A percentile compares a stretch with the other conserved stretches of the same genome.
Conservation (phyloP, 35 echinoderm and acorn worm genomes). For the Eucidaris tribuloides region DNA sequence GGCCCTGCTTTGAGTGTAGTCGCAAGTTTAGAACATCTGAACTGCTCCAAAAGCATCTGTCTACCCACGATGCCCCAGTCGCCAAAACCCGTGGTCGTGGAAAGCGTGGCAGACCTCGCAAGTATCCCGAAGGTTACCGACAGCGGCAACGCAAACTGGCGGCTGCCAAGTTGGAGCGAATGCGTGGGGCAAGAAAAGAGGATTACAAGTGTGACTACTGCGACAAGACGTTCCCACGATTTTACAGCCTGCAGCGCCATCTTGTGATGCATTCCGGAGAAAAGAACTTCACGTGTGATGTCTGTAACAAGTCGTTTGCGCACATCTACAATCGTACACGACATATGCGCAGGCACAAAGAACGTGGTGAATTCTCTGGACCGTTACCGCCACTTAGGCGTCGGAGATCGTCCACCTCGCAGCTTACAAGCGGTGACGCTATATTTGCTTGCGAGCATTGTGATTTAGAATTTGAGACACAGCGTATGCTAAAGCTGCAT, state of each 20-base stretch:
- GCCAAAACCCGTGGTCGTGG: constrained; percentile 35
- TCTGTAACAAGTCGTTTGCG: constrained; percentile 88
- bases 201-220: constrained; percentile 69
- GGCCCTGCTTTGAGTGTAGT: constrained; percentile 96
- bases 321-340: constrained; percentile 84
- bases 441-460: constrained; percentile 54
- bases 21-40: constrained; percentile 91
- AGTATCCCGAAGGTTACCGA: constrained; percentile 73
- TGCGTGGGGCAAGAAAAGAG: constrained; percentile 36
- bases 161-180: constrained; percentile 43
- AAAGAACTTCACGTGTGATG: constrained; percentile 88
- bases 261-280: constrained; percentile 86
- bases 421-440: neutral
- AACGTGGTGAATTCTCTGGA: constrained; percentile 63
- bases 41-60: constrained; percentile 88
- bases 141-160: constrained; percentile 45
- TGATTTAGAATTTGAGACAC: constrained; percentile 66
- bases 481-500: constrained; percentile 52
- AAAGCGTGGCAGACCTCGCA: constrained; percentile 68
- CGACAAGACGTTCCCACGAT: constrained; percentile 70
- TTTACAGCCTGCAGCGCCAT: constrained; percentile 85
- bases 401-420: constrained; percentile 21
- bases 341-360: constrained; percentile 78
- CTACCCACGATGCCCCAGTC: constrained; percentile 73
- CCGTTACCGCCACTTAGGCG: constrained; percentile 25